Evolutionary conservation across 2,797 vertebrate genomes (phyloP), one percentile per base, ranked within the genome.

Genomic region (Myotis planiceps): DNA sequence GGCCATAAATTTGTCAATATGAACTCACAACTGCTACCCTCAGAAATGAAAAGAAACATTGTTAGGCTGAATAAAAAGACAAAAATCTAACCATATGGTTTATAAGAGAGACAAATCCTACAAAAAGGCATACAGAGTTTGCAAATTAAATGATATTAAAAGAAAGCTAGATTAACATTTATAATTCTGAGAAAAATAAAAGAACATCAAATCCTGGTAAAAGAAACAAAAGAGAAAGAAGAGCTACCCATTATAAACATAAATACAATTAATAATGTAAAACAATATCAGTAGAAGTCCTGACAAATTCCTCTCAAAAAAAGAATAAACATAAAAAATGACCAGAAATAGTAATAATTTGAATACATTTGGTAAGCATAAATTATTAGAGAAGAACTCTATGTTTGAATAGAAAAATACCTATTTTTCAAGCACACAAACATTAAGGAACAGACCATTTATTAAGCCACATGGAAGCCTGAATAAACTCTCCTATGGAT

Each of bases 401-500:
- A 5, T 47, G 34, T 63, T 13, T 49, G 19, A 84, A 81, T 69
- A 32, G 15, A 18, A 16, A 16, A 85, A 92, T 63, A 84, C 2
- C 2, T 78, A 2, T 32, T 85, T 83, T 90, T 42, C 18, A 92
- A 90, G 32, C 53, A 90, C 9, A 72, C 9, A 66, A 51, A 90
- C 47, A 82, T 60, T 76, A 94, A 72, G 63, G 74, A 93, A 84
- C 19, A 66, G 75, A 68, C 3, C 9, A 63, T 29, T 29, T 87
- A 47, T 39, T 68, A 68, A 71, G 39, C 39, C 23, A 83, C 3
- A 68, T 6, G 4, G 37, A 90, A 83, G 25, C n/a, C 18, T 71
- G 89, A 90, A 80, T 85, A 90, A 86, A 92, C 80, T 5, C 58
- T 86, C 21, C 29, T 88, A 71, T 72, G 29, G 76, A 58, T 87